Percentiles rank a stretch among this genome's conserved stretches.
These are phyloP conservation scores for Aporophyla lueneburgensis DNA, from an alignment of 2,888 invertebrate genomes.

Conservation along the genomic window DNA sequence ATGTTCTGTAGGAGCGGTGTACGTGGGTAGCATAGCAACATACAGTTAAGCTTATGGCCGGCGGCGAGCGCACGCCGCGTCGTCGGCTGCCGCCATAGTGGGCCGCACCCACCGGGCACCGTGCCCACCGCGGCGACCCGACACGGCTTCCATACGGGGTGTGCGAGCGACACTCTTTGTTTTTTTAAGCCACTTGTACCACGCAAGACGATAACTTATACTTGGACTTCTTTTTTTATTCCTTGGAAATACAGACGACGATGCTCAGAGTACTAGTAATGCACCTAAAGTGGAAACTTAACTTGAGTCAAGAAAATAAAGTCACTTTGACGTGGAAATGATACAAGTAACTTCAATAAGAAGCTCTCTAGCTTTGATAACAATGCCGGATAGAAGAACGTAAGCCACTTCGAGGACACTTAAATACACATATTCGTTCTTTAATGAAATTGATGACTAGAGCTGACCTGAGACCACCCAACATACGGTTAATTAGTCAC, in stretches of 20 bases:
- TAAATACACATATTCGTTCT: conserved; percentile 25
- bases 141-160: conserved; percentile 67
- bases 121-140: conserved; percentile 64
- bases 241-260: conserved; percentile 29
- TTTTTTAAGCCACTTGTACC: conserved; percentile 67
- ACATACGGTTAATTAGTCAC: conserved; percentile 61
- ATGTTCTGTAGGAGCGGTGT: conserved; percentile 62
- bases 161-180: conserved; percentile 67
- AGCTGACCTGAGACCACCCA: conserved; percentile 53
- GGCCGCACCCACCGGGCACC: conserved; percentile 71
- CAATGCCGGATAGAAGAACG: neutral
- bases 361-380: neutral
- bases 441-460: conserved; percentile 42
- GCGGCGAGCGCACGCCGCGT: conserved; percentile 53
- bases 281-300: conserved; percentile 5
- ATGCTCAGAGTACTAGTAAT: conserved; percentile 21
- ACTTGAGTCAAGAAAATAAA: neutral
- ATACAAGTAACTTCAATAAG: conserved; percentile 1
- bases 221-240: conserved; percentile 55
- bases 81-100: conserved; percentile 57
- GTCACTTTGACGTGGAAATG: conserved; percentile 20
- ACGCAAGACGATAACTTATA: conserved; percentile 66
- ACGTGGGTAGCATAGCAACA: conserved; percentile 68
- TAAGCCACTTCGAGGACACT: neutral
- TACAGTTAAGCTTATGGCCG: conserved; percentile 68